Conservation (phyloP, 1,140 invertebrate species). For the Zaprionus taronus region DNA sequence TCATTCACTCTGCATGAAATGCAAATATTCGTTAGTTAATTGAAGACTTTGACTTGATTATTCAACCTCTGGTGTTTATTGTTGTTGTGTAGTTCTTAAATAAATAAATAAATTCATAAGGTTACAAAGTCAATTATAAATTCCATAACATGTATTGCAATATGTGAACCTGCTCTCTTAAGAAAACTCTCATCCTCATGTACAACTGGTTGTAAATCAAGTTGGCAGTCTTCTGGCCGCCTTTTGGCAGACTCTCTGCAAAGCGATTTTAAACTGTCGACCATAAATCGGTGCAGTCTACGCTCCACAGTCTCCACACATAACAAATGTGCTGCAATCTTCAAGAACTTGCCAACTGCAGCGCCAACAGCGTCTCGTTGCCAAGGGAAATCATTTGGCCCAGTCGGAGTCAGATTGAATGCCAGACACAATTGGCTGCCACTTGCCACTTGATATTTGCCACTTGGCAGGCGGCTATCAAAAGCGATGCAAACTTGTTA, state of each 20-base stretch:
- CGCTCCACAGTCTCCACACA: background rate
- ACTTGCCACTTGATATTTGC: background rate
- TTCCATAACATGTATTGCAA: background rate
- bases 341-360: constrained; percentile 11
- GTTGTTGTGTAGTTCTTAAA: no score
- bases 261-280: constrained; percentile 16
- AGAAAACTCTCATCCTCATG: background rate
- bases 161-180: background rate
- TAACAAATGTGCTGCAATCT: constrained; percentile 17
- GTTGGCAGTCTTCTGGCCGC: constrained; percentile 30
- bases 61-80: background rate
- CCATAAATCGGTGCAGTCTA: constrained; percentile 52
- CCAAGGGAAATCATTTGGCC: constrained; percentile 39
- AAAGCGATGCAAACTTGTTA: constrained; percentile 37
- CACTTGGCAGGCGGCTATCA: background rate
- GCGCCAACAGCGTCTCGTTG: background rate
- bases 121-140: background rate
- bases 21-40: background rate
- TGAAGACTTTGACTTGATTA: constrained; percentile 1
- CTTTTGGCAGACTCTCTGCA: constrained; percentile 4
- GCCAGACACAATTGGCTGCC: background rate
- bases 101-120: background rate
- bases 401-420: constrained; percentile 8
- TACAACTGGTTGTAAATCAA: constrained; percentile 52
- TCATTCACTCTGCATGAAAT: background rate